Evolutionary conservation across 2,113 vertebrate genomes (phyloP).

Genomic region (Xenopus tropicalis): UCB_Xtro_10.0 CM004445.2:85941001-85941500

Average conservation of each 20-base stretch:
- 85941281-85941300: slow-evolving; percentile 16
- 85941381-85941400: slow-evolving; percentile 41
- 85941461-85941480: slow-evolving; percentile 39
- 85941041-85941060: too few species aligned
- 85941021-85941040: too few species aligned
- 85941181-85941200: too few species aligned
- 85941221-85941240: background rate
- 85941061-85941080: too few species aligned
- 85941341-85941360: slow-evolving; percentile 42
- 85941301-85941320: slow-evolving; percentile 21
- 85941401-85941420: slow-evolving; percentile 33
- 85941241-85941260: slow-evolving; percentile 35
- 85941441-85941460: slow-evolving; percentile 36
- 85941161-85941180: too few species aligned
- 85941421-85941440: slow-evolving; percentile 41
- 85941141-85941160: too few species aligned
- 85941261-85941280: slow-evolving; percentile 34
- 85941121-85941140: too few species aligned
- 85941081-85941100: too few species aligned
- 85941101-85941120: too few species aligned
- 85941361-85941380: slow-evolving; percentile 43
- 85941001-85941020: too few species aligned
- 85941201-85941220: too few species aligned
- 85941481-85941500: slow-evolving; percentile 30
- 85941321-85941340: slow-evolving; percentile 22